Evolutionary conservation across 2,113 vertebrate species (phyloP).

Genomic region (Ia io): DNA sequence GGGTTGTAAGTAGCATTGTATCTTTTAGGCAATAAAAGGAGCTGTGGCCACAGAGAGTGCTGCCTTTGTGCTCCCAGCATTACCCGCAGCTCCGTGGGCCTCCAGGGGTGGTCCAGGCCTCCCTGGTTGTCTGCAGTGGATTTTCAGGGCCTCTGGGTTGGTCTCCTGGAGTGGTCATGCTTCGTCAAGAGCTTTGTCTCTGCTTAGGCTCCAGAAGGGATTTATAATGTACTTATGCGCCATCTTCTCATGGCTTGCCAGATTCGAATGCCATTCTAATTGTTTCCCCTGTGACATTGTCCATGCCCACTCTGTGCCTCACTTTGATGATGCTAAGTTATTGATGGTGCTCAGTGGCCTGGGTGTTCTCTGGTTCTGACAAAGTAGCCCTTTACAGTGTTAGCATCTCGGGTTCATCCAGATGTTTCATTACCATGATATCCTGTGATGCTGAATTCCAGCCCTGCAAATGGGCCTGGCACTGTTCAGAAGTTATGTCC

Average conservation of each 20-base stretch:
- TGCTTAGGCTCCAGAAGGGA: not conserved
- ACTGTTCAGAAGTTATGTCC: constrained; percentile 54
- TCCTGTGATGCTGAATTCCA: not conserved
- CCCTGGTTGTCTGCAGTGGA: constrained; percentile 40
- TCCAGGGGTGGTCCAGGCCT: constrained; percentile 54
- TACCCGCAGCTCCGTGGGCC: not conserved
- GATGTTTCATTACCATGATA: not conserved
- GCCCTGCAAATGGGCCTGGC: not conserved
- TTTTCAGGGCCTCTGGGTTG: constrained; percentile 7
- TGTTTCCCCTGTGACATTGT: not conserved
- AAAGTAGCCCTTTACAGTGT: not conserved
- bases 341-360: not conserved
- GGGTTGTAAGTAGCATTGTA: constrained; percentile 32
- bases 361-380: not conserved
- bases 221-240: not conserved
- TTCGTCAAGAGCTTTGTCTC: constrained; percentile 15
- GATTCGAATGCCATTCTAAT: constrained; percentile 8
- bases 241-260: not conserved
- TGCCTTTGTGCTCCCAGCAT: constrained; percentile 36
- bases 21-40: constrained; percentile 51
- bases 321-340: not conserved
- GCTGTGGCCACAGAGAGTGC: not conserved
- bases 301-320: not conserved
- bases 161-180: not conserved
- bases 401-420: not conserved